Evolutionary conservation across 2,888 invertebrate genomes (phyloP), one percentile per base, ranked within the genome.

Genomic region (Acronicta alni): DNA sequence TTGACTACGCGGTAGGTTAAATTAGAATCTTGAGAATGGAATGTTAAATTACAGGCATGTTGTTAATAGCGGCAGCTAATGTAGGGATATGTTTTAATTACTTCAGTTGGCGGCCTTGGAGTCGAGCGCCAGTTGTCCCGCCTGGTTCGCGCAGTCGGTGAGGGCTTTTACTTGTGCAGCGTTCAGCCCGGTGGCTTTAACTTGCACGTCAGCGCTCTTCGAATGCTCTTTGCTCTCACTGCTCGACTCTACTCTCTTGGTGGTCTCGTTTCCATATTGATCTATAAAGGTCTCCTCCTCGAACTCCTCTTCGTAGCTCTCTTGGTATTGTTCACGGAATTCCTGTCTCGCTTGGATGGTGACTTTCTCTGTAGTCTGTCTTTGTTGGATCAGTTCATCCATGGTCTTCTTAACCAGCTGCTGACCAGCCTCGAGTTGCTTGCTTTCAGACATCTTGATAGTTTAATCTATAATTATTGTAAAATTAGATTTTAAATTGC

Each of bases 301-400:
- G 43, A 93, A 93, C 63, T 93, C 94, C 67, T 94, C 94, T 58
- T 94, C 94, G 67, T 94, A 94, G 72, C 93, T 93, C 69, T 93
- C 91, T 61, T 91, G 86, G 74, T 88, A 94, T 3, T 88, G 87
- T 79, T 94, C 94, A 12, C 91, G 87, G 79, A 94, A 94, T 69
- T 94, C 94, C 67, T 94, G 94, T 76, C 93, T 87, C 0, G 94
- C 94, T 75, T 94, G 90, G 60, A 94, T 94, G 48, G 89, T 81
- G 1, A 94, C 87, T 60, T 84, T 89, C 70, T 94, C 91, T 26
- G 90, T 90, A 2, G 89, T 91, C 66, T 92, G 89, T 67, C 75
- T 90, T 57, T 90, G 88, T 77, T 93, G 87, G 52, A 94, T 86
- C 15, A 94, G 72, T 53, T 92, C 87, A 64, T 94, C 91, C 94